Conservation (phyloP, 30 jellyfish, hydroid and myxozoan species). For the Hydractinia symbiolongicarpus region DNA sequence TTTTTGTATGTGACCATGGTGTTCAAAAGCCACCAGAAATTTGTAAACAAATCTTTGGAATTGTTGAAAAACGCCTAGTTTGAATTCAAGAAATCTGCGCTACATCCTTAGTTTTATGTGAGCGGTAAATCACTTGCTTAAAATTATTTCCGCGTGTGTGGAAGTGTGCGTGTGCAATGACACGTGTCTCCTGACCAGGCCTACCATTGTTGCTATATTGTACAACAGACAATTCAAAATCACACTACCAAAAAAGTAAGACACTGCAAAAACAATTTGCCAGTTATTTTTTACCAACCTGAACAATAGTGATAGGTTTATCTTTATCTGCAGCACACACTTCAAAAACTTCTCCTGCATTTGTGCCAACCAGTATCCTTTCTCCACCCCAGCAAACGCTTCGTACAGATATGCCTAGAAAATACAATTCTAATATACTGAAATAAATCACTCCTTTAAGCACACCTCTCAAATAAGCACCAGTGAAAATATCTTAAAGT, state of each 20-base stretch:
- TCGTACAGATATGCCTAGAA: slow-evolving; percentile 68
- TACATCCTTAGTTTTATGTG: too few relatives aligned
- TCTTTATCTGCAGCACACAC: slow-evolving; percentile 85
- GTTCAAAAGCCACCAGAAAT: too few relatives aligned
- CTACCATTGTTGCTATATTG: too few relatives aligned
- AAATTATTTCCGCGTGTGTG: too few relatives aligned
- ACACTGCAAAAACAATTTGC: not conserved
- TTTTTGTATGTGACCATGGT: too few relatives aligned
- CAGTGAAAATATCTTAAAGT: not conserved
- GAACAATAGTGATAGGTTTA: slow-evolving; percentile 69
- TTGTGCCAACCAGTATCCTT: slow-evolving; percentile 80
- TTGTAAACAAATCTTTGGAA: too few relatives aligned
- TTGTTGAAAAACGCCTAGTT: too few relatives aligned
- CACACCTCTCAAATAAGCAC: not conserved
- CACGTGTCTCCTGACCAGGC: too few relatives aligned
- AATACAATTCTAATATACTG: not conserved
- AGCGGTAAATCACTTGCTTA: too few relatives aligned
- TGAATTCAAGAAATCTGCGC: too few relatives aligned
- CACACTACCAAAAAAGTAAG: not conserved
- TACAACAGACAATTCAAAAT: too few relatives aligned
- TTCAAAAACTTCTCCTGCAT: slow-evolving; percentile 89
- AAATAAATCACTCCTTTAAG: not conserved
- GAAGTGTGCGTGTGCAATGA: too few relatives aligned
- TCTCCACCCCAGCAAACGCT: slow-evolving; percentile 98
- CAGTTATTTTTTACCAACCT: slow-evolving; percentile 28